Conservation (phyloP, 2,888 invertebrate species). For the Punctoribates punctum region DNA sequence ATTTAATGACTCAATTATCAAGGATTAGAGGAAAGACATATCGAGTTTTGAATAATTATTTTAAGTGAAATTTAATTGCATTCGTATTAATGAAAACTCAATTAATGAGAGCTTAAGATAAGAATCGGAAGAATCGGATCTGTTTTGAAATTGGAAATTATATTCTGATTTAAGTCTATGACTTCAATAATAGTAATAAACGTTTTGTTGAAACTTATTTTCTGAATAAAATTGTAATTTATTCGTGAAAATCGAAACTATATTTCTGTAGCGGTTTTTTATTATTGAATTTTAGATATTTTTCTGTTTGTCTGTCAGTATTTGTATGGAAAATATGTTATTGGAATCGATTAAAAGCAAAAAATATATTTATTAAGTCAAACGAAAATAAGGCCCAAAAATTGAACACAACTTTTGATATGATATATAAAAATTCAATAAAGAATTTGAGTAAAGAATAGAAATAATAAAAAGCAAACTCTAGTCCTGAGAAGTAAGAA, state of each 20-base stretch:
- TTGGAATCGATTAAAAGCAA: not conserved
- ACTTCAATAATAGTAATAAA: too few relatives aligned
- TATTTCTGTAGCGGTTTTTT: too few relatives aligned
- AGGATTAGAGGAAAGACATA: not conserved
- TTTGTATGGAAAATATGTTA: not conserved
- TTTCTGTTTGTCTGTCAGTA: not conserved
- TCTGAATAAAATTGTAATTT: too few relatives aligned
- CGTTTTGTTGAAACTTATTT: too few relatives aligned
- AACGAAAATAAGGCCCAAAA: not conserved
- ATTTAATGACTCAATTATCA: constrained; percentile 2
- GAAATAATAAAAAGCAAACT: constrained; percentile 6
- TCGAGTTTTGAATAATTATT: too few relatives aligned
- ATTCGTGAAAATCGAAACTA: too few relatives aligned
- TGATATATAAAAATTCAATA: constrained; percentile 15
- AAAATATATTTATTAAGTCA: constrained; percentile 5
- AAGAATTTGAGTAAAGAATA: not conserved
- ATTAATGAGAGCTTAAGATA: too few relatives aligned
- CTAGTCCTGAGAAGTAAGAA: not conserved
- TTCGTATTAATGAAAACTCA: too few relatives aligned
- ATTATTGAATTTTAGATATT: not conserved
- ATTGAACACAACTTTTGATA: not conserved
- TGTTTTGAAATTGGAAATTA: too few relatives aligned
- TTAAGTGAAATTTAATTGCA: too few relatives aligned
- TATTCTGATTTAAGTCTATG: too few relatives aligned
- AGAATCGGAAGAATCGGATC: too few relatives aligned